Evolutionary conservation across 2,113 vertebrate genomes (phyloP).

Genomic region (Sphaerodactylus townsendi): DNA sequence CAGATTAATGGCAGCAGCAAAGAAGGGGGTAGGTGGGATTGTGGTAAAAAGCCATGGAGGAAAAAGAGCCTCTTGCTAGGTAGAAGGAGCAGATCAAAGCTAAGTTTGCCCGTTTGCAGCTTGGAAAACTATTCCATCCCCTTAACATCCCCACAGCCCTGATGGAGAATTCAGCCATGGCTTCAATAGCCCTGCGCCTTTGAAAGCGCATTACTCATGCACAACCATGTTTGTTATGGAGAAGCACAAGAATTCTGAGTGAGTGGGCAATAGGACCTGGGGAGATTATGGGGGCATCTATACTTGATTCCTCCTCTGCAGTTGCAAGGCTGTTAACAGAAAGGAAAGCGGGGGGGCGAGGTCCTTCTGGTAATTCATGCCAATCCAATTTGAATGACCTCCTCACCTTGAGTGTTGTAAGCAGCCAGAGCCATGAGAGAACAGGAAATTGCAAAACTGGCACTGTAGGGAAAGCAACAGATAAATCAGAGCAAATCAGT

Average conservation of each 20-base stretch:
- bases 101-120: background rate
- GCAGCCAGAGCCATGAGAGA: conserved; percentile 82
- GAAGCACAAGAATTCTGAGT: background rate
- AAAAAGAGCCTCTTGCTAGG: background rate
- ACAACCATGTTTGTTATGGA: background rate
- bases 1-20: no score
- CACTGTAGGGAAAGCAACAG: conserved; percentile 60
- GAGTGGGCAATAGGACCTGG: background rate
- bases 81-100: background rate
- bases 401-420: conserved; percentile 77
- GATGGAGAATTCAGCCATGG: background rate
- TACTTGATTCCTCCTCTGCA: background rate
- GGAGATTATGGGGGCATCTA: background rate
- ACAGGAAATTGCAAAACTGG: conserved; percentile 84
- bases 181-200: background rate
- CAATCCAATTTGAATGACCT: background rate
- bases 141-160: background rate
- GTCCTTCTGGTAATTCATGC: background rate
- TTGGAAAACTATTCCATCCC: background rate
- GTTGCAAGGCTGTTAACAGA: background rate
- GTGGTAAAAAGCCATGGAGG: background rate
- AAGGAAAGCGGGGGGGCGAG: no score
- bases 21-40: no score
- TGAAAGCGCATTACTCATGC: background rate
- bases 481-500: background rate